phyloP scores from a whole-genome alignment of 2,113 vertebrate species.

The Thomomys bottae region DNA sequence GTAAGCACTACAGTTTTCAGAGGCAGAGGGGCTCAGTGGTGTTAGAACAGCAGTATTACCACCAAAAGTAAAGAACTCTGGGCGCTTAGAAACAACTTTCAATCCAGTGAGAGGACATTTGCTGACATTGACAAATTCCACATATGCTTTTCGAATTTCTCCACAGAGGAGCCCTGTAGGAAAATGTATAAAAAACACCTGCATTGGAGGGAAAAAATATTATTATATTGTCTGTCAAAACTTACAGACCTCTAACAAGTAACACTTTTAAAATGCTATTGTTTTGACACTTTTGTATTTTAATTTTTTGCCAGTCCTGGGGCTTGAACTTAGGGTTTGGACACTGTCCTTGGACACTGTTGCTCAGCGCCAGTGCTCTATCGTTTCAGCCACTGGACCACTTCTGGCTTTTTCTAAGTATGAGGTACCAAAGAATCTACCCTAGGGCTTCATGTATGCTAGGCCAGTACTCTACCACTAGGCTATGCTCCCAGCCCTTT shows the following conservation, averaged over 20 bases:
- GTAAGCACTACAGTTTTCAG: conserved; percentile 96
- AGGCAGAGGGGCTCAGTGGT: conserved; percentile 90
- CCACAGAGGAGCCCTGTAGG: conserved; percentile 97
- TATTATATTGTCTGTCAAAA: conserved; percentile 75
- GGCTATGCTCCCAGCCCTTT: too few species aligned
- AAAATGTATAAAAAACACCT: conserved; percentile 99
- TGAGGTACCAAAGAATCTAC: too few species aligned
- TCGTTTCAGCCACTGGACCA: too few species aligned
- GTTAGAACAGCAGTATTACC: conserved; percentile 88
- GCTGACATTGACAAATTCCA: conserved; percentile 98
- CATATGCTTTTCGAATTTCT: conserved; percentile 96
- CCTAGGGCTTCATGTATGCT: too few species aligned
- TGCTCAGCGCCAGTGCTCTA: too few species aligned
- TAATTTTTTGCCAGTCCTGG: too few species aligned
- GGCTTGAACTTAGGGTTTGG: too few species aligned
- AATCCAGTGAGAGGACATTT: conserved; percentile 91
- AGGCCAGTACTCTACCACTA: too few species aligned
- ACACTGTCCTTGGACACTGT: too few species aligned
- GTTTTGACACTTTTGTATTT: too few species aligned
- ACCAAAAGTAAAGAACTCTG: conserved; percentile 98
- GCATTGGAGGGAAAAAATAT: conserved; percentile 80
- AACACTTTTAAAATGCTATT: conserved; percentile 32
- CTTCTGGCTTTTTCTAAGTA: too few species aligned
- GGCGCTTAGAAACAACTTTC: conserved; percentile 94
- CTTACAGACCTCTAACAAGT: conserved; percentile 43